Conservation (phyloP, 2,888 invertebrate genomes). For the Serripes groenlandicus region DNA sequence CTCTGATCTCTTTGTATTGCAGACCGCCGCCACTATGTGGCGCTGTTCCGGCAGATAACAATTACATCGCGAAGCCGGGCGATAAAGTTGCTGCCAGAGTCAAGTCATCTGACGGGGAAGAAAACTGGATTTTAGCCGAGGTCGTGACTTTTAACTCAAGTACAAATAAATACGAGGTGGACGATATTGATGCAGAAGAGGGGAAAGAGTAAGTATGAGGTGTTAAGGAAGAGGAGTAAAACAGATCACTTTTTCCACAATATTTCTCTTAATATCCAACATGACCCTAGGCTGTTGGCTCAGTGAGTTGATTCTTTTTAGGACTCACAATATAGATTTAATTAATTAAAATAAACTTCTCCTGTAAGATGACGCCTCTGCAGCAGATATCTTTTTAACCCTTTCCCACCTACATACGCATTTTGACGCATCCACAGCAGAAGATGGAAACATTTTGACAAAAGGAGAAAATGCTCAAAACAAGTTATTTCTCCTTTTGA, state of each 20-base stretch:
- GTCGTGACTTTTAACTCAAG: conserved; percentile 94
- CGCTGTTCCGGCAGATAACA: conserved; percentile 93
- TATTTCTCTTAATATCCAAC: too few species aligned
- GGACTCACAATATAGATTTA: too few species aligned
- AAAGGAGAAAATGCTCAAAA: background rate
- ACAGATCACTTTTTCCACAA: too few species aligned
- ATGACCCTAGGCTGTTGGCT: too few species aligned
- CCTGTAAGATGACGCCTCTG: too few species aligned
- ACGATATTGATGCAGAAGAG: conserved; percentile 97
- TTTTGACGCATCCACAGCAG: too few species aligned
- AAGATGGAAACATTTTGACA: background rate
- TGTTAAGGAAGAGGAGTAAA: too few species aligned
- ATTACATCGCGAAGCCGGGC: conserved; percentile 92
- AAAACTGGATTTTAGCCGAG: conserved; percentile 98
- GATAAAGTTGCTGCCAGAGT: conserved; percentile 97
- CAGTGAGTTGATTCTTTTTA: too few species aligned
- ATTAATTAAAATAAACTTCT: too few species aligned
- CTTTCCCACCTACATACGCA: too few species aligned
- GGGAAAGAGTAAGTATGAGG: conserved; percentile 92
- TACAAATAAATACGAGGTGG: conserved; percentile 96
- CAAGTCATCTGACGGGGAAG: conserved; percentile 89
- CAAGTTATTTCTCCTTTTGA: background rate
- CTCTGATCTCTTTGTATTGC: too few species aligned
- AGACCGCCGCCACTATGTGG: conserved; percentile 95
- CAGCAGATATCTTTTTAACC: too few species aligned